Evolutionary conservation across 2,797 vertebrate species (phyloP), one percentile per base, ranked within the genome.

Genomic region (Myripristis jacobus): DNA sequence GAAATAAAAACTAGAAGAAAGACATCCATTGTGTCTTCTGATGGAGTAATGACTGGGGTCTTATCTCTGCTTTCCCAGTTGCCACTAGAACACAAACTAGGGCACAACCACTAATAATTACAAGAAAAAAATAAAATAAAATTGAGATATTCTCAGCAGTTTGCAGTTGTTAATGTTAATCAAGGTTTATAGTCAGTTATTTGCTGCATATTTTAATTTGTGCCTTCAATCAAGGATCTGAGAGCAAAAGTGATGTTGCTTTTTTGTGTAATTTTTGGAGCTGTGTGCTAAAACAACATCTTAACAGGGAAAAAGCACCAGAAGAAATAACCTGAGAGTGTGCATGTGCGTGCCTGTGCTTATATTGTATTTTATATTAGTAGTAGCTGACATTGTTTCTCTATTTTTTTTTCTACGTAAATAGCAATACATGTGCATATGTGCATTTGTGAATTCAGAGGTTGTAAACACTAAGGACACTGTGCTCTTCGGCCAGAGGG

Each of bases 31-130:
- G 27, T 75, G 75, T 74, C 70, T 85, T 21, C 64, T 79, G 78
- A 87, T 84, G 77, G 80, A 74, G 81, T 87, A 89, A 90, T 86
- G 87, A 86, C 66, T 79, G 87, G 64, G 53, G 62, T 79, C 65
- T 85, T 77, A 84, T 86, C 77, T 73, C 29, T 9, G 2, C 67
- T 79, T 60, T 76, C 46, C 77, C 43, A 22, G 82, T 81, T 75
- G 60, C 81, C 66, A 77, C 86, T 76, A 80, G 82, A 69, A 83
- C 55, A 16, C 34, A 51, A 64, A 15, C 51, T 47, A 21, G 60
- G 80, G 56, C 56, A 69, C 52, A 61, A 74, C 69, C 15, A 47
- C 57, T 73, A 77, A 18, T 54, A 16, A 16, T 77, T 57, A 71
- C 62, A 55, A 43, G 60, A 57, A 64, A 76, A 72, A 31, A 31